phyloP scores from a whole-genome alignment of 2,888 invertebrate species.

The Endotricha flammealis region DNA sequence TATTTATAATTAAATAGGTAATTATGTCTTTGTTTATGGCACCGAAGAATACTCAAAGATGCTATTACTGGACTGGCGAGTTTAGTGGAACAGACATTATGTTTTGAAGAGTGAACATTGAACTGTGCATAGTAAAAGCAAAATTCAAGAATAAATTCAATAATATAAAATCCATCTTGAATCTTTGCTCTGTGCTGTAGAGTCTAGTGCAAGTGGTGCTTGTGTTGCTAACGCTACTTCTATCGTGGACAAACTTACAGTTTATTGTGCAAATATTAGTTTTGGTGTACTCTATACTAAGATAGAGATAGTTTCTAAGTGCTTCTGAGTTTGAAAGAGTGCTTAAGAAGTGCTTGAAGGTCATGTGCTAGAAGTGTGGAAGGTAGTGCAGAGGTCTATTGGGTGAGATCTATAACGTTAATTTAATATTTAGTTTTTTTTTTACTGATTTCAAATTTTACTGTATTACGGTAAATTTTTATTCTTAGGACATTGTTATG shows the following conservation, averaged over 20 bases:
- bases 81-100: neutral
- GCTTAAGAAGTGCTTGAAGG: constrained; percentile 67
- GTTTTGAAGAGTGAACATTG: constrained; percentile 11
- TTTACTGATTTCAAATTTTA: too few species aligned
- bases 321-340: constrained; percentile 49
- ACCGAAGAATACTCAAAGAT: too few species aligned
- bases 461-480: too few species aligned
- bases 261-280: constrained; percentile 60
- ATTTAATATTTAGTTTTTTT: neutral
- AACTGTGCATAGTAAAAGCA: constrained; percentile 22
- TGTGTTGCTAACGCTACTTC: constrained; percentile 60
- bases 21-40: too few species aligned
- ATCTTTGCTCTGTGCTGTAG: constrained; percentile 56
- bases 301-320: constrained; percentile 64
- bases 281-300: constrained; percentile 61
- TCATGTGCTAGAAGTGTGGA: constrained; percentile 70
- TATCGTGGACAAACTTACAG: constrained; percentile 60
- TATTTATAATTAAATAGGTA: too few species aligned
- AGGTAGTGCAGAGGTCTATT: constrained; percentile 66
- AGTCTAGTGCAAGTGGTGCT: constrained; percentile 60
- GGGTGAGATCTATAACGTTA: constrained; percentile 63
- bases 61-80: too few species aligned
- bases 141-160: constrained; percentile 22
- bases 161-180: constrained; percentile 39
- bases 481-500: too few species aligned